A percentile compares a stretch with the other conserved stretches of the same genome.
phyloP scores from a whole-genome alignment of 2,888 invertebrate genomes.

The Apamea anceps region DNA sequence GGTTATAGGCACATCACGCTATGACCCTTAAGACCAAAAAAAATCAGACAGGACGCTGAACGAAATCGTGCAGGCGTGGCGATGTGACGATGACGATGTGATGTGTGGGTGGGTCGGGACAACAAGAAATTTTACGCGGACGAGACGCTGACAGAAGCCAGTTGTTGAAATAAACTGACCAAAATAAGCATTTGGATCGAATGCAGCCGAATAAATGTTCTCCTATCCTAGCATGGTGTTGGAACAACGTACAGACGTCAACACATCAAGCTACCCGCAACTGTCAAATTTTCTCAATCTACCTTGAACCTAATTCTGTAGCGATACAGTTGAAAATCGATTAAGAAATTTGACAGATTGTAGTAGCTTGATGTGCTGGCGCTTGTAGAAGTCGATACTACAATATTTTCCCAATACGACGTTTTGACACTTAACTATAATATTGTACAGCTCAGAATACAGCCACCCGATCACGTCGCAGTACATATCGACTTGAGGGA shows the following conservation, averaged over 20 bases:
- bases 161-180: not conserved
- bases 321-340: too few relatives aligned
- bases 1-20: too few relatives aligned
- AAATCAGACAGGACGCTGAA: not conserved
- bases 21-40: not conserved
- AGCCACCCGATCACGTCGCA: slow-evolving; percentile 66
- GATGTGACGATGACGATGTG: not conserved
- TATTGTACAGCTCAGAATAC: slow-evolving; percentile 77
- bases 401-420: not conserved
- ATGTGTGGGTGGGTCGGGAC: too few relatives aligned
- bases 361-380: too few relatives aligned
- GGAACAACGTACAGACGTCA: not conserved
- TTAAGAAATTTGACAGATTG: too few relatives aligned
- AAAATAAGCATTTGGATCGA: not conserved
- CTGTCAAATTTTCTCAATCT: too few relatives aligned
- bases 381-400: not conserved
- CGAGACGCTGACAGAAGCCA: not conserved
- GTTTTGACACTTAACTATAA: not conserved
- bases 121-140: not conserved
- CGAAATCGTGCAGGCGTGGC: not conserved
- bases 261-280: too few relatives aligned
- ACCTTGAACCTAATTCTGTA: too few relatives aligned
- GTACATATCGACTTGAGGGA: slow-evolving; percentile 88
- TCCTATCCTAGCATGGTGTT: not conserved
- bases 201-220: not conserved